Evolutionary conservation across 2,888 invertebrate genomes (phyloP).

Genomic region (Boloria euphrosyne): DNA sequence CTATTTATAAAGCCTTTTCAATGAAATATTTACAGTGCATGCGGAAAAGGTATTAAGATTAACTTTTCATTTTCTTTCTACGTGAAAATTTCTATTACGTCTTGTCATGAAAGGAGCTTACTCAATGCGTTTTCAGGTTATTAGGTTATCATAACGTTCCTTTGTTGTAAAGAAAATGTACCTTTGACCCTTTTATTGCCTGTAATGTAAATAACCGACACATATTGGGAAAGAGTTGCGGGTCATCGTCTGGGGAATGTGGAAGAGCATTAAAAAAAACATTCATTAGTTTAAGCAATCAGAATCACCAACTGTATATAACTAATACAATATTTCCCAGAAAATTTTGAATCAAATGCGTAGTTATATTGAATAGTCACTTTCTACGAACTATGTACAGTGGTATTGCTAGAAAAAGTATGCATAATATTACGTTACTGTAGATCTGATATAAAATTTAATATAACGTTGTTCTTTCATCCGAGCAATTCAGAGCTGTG

Average conservation of each 20-base stretch:
- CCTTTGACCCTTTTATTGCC: constrained; percentile 35
- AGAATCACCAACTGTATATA: no score
- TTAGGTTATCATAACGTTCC: constrained; percentile 61
- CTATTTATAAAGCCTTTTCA: constrained; percentile 56
- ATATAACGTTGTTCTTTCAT: no score
- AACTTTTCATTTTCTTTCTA: constrained; percentile 77
- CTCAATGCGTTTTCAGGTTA: constrained; percentile 67
- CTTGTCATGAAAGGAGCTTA: constrained; percentile 75
- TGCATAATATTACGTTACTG: no score
- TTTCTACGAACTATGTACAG: no score
- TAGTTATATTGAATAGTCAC: no score
- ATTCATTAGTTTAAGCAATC: no score
- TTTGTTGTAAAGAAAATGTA: constrained; percentile 37
- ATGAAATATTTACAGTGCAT: constrained; percentile 64
- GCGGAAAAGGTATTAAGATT: constrained; percentile 74
- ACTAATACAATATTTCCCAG: no score
- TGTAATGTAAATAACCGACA: constrained; percentile 37
- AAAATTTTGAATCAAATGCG: no score
- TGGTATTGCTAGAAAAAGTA: no score
- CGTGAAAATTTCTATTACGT: constrained; percentile 65
- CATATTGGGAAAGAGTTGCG: constrained; percentile 17
- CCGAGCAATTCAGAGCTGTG: no score
- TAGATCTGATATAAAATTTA: no score
- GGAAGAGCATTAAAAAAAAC: background rate
- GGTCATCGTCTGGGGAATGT: constrained; percentile 17